Conservation (phyloP, 1,140 invertebrate genomes). For the Caenorhabditis latens region DNA sequence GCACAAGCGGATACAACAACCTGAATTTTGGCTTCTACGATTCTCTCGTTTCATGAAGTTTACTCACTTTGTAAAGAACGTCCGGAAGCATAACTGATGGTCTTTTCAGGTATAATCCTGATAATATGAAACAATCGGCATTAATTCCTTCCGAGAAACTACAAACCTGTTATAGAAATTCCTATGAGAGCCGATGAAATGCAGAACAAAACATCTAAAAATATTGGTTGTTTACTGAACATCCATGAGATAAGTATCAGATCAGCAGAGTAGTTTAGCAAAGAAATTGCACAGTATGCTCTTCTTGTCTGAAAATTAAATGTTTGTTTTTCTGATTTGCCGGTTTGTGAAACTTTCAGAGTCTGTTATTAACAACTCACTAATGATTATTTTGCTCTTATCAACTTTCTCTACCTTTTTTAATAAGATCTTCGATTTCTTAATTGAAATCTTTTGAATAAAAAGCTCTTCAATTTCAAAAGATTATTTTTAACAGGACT, state of each 20-base stretch:
- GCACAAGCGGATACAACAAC: conserved; percentile 16
- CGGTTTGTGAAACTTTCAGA: no score
- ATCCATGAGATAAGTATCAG: conserved; percentile 22
- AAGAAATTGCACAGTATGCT: conserved; percentile 29
- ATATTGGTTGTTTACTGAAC: conserved; percentile 21
- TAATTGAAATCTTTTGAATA: no score
- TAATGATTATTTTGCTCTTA: no score
- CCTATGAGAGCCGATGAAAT: conserved; percentile 7
- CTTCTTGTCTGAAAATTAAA: not conserved
- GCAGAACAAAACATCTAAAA: conserved; percentile 11
- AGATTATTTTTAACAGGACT: no score
- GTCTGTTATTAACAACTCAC: no score
- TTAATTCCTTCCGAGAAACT: not conserved
- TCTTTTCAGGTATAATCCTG: conserved; percentile 16
- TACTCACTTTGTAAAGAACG: conserved; percentile 1
- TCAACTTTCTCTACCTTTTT: no score
- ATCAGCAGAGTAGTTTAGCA: conserved; percentile 22
- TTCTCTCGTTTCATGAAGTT: not conserved
- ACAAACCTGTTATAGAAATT: conserved; percentile 26
- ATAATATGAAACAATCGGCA: not conserved
- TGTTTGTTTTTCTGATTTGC: no score
- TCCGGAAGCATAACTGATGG: conserved; percentile 31
- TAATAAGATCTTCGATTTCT: no score
- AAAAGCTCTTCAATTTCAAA: no score
- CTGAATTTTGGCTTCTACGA: not conserved